Percentiles rank a stretch among this genome's conserved stretches.
These are phyloP conservation scores for Ibycter americanus DNA, from an alignment of 2,797 vertebrate species.

Conservation along the genomic window DNA sequence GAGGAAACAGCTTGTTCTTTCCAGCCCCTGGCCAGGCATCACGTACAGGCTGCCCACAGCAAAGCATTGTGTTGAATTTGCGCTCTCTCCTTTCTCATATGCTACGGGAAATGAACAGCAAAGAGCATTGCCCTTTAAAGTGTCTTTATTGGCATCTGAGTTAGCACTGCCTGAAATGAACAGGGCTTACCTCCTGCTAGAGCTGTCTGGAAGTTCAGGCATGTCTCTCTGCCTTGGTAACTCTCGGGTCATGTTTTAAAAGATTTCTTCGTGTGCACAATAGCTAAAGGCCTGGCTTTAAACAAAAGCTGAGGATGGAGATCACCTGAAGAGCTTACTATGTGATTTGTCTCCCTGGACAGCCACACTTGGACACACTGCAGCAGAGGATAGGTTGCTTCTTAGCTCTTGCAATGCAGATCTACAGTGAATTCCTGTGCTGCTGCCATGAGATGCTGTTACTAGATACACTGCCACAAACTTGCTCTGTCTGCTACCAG, in stretches of 20 bases:
- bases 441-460: neutral
- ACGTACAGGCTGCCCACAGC: neutral
- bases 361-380: neutral
- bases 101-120: neutral
- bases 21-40: neutral
- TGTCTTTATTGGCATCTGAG: slow-evolving; percentile 7
- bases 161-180: neutral
- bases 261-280: neutral
- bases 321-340: neutral
- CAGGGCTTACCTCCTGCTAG: neutral
- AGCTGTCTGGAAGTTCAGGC: neutral
- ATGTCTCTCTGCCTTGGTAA: neutral
- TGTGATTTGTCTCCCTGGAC: neutral
- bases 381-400: neutral
- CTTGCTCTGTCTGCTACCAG: neutral
- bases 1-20: slow-evolving; percentile 2
- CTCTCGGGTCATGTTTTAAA: slow-evolving; percentile 43
- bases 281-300: neutral
- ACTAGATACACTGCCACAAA: neutral
- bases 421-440: neutral
- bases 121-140: slow-evolving; percentile 1
- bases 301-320: neutral
- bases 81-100: neutral
- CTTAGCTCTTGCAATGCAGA: neutral
- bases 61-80: neutral